Evolutionary conservation across 2,888 invertebrate genomes (phyloP), one percentile per base, ranked within the genome.

Genomic region (Axea sp.): DNA sequence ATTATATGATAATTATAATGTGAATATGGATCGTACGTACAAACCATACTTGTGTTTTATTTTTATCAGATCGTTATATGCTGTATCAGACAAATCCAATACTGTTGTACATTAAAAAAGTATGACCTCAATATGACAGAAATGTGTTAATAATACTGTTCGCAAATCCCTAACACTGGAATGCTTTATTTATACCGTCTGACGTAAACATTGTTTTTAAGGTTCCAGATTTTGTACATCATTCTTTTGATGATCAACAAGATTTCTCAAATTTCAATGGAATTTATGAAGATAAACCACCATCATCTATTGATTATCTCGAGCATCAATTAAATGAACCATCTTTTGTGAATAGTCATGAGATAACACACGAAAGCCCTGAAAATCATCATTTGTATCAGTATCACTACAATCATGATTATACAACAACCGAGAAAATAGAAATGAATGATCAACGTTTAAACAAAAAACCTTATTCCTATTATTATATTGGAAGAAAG

Each of bases 401-500:
- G 72, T 83, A 89, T 62, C 84, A 88, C 69, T 84, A 88, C 55
- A 84, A 88, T 12, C 86, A 86, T 14, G 86, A 88, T 62, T 84
- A 85, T 78, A 77, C 89, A 88, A 83, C 88, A 0, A 81, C 81
- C n/a, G 80, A 81, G 37, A 73, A 76, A 28, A 83, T 85, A 14
- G 86, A 86, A 74, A 82, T 83, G 82, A 85, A 84, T 60, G 87
- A 87, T 49, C 82, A 87, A 45, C 80, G 87, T 2, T 62, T 87
- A 5, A 86, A 82, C 81, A 86, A 87, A 68, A 77, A 84, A 43
- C 86, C 88, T 0, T 93, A 92, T 88, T 93, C 93, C 83, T 94
- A 94, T 84, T 94, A 93, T 81, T 93, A 92, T 81, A 89, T 94
- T 69, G 93, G 93, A 1, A 91, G 92, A 78, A 94, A 94, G 81